Conservation (phyloP, 35 echinoderm and acorn worm species). For the Ophiothrix spiculata region DNA sequence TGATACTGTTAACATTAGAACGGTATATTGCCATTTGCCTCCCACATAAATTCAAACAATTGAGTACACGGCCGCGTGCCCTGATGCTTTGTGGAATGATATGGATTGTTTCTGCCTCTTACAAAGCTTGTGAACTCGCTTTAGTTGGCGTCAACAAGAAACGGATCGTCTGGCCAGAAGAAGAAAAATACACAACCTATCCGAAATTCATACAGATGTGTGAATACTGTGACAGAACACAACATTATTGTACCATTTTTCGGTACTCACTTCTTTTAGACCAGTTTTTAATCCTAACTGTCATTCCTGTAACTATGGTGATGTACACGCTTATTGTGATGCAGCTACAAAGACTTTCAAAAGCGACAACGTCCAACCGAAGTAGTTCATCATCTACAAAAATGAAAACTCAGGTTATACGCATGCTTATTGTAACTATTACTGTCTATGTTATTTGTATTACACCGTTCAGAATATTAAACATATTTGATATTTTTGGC, state of each 20-base stretch:
- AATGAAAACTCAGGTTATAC: constrained; percentile 90
- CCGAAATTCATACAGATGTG: constrained; percentile 21
- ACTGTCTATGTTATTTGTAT: constrained; percentile 78
- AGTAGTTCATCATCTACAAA: constrained; percentile 63
- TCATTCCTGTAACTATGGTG: constrained; percentile 87
- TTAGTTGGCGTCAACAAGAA: constrained; percentile 29
- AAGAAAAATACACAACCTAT: neutral
- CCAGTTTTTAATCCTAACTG: constrained; percentile 74
- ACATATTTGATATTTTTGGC: constrained; percentile 59
- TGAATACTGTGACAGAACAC: constrained; percentile 30
- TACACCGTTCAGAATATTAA: constrained; percentile 85
- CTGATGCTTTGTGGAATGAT: constrained; percentile 55
- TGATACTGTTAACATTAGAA: constrained; percentile 83
- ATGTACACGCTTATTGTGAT: constrained; percentile 83
- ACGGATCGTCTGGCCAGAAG: neutral
- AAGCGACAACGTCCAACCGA: constrained; percentile 34
- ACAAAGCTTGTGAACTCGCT: constrained; percentile 62
- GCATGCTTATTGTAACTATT: constrained; percentile 91
- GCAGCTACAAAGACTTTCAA: constrained; percentile 74
- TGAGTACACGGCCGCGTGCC: constrained; percentile 77
- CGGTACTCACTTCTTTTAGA: constrained; percentile 63
- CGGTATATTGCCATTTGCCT: constrained; percentile 86
- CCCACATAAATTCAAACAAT: constrained; percentile 87
- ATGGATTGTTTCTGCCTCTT: constrained; percentile 65
- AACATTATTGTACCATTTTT: constrained; percentile 37